These are phyloP conservation scores for Casuarius casuarius DNA, from an alignment of 2,113 vertebrate genomes.

Conservation along the genomic window DNA sequence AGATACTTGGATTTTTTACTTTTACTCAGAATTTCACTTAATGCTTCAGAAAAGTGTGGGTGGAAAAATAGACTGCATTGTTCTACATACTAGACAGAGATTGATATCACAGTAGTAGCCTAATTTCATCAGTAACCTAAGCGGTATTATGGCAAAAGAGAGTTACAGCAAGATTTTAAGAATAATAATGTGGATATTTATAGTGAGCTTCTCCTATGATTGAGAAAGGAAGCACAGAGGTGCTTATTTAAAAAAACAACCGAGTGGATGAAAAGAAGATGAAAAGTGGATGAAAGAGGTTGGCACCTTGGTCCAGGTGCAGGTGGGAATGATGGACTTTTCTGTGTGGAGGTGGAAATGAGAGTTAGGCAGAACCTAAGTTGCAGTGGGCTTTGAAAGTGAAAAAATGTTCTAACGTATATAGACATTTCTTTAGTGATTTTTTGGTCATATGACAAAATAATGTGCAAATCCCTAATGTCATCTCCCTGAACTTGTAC, in stretches of 20 bases:
- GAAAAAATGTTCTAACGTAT: neutral
- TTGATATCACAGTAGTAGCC: fast-evolving
- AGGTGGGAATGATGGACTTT: neutral
- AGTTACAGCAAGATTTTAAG: neutral
- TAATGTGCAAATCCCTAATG: neutral
- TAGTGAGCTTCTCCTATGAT: neutral
- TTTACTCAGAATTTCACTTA: neutral
- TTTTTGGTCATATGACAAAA: too few species aligned
- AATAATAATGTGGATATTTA: neutral
- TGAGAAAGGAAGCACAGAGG: neutral
- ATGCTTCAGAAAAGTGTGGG: neutral
- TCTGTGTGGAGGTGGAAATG: neutral
- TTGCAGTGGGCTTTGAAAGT: neutral
- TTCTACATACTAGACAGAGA: neutral
- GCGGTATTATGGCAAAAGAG: fast-evolving
- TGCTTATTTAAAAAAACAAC: neutral
- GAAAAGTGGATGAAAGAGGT: neutral
- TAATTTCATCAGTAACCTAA: neutral
- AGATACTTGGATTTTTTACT: neutral
- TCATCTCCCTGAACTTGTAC: neutral
- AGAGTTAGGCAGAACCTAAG: neutral
- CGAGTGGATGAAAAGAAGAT: neutral
- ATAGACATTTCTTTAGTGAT: too few species aligned
- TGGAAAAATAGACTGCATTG: neutral
- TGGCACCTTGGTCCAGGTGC: neutral